Evolutionary conservation across 2,113 vertebrate genomes (phyloP), one percentile per base, ranked within the genome.

Genomic region (Neoarius graeffei): DNA sequence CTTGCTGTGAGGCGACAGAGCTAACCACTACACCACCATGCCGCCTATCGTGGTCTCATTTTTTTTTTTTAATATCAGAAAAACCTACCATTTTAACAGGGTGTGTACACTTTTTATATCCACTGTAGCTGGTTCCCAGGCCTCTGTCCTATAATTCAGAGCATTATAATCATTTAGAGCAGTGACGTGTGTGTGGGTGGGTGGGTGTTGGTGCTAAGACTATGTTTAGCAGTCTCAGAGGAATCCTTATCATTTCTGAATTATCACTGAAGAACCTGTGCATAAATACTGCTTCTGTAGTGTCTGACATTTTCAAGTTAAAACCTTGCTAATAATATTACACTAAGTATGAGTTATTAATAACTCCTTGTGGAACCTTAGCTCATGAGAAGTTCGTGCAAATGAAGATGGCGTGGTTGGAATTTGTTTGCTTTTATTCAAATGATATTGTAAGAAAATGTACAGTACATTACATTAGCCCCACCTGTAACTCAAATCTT

Each of bases 171-270:
- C 15, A 60, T 60, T 60, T 17, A 60, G 15, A 64, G 19, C 19
- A 62, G 62, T 64, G 59, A 5, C 19, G 14, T 71, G 67, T 74
- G 35, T 11, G 67, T 71, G 67, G 30, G 27, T 74, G 19, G 20
- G 42, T 74, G 71, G 77, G 67, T 87, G 82, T 83, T 60, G 57
- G 30, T 73, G 67, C 54, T 85, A 85, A 85, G 20, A 27, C 30
- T 71, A 50, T 71, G 50, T 57, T 67, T 85, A 59, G 52, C 25
- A 7, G 52, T 30, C n/a, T 69, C 66, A 57, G 25, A 73, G 52
- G 83, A 84, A 54, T 59, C 19, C 7, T 73, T 59, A 42, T 30
- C 6, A 30, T 7, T 59, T 48, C 56, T 74, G 54, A 73, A 20
- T 84, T 56, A 71, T 69, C 7, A 27, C 48, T 11, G 14, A 84